A percentile compares a stretch with the other conserved stretches of the same genome.
These are phyloP conservation scores for Bombus pyrosoma DNA, from an alignment of 1,140 invertebrate species.

Conservation along the genomic window DNA sequence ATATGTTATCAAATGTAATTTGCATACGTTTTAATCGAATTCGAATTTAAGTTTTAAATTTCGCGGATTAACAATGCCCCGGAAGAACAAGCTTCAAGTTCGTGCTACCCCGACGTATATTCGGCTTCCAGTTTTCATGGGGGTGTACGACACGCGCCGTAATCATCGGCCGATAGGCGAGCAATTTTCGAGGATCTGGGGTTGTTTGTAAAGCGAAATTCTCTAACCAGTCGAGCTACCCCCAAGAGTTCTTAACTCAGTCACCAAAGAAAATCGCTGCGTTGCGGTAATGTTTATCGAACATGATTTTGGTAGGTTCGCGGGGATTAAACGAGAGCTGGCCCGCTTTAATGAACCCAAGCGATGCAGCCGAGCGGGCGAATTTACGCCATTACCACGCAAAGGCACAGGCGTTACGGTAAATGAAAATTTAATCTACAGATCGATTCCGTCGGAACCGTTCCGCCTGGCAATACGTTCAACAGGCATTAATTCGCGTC, in stretches of 20 bases:
- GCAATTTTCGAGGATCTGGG: slow-evolving; percentile 69
- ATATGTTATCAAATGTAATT: not conserved
- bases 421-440: slow-evolving; percentile 72
- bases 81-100: slow-evolving; percentile 44
- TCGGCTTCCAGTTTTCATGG: slow-evolving; percentile 61
- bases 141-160: slow-evolving; percentile 37
- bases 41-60: slow-evolving; percentile 32
- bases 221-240: slow-evolving; percentile 16
- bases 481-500: slow-evolving; percentile 57
- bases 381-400: slow-evolving; percentile 63
- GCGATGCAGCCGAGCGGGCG: slow-evolving; percentile 55
- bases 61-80: slow-evolving; percentile 45
- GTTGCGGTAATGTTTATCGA: slow-evolving; percentile 76
- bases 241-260: slow-evolving; percentile 57
- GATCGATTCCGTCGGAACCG: slow-evolving; percentile 63
- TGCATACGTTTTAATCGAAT: too few relatives aligned
- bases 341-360: slow-evolving; percentile 74
- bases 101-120: slow-evolving; percentile 59
- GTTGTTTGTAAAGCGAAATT: slow-evolving; percentile 72
- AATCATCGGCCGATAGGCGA: slow-evolving; percentile 60
- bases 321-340: slow-evolving; percentile 73
- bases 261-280: slow-evolving; percentile 70
- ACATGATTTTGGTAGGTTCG: slow-evolving; percentile 74
- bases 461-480: slow-evolving; percentile 58
- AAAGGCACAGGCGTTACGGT: slow-evolving; percentile 62